Percentiles rank a stretch among this genome's conserved stretches.
Evolutionary conservation across 1,140 invertebrate genomes (phyloP).

Genomic region (Dufourea novaeangliae): DNA sequence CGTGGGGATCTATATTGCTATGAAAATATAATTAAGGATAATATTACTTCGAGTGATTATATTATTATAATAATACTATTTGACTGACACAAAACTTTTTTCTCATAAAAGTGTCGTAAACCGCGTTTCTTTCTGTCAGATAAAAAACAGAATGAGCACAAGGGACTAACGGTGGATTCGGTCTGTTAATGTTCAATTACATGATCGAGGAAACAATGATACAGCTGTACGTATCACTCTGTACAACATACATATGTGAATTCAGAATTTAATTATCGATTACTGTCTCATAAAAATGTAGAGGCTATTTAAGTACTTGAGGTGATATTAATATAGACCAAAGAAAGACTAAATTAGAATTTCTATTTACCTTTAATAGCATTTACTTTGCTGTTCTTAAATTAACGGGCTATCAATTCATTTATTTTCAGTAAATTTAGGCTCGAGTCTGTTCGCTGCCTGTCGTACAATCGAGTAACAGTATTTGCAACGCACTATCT

Average conservation of each 20-base stretch:
- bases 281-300: neutral
- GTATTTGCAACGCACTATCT: no score
- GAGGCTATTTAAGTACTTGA: no score
- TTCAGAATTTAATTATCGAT: neutral
- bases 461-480: no score
- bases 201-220: neutral
- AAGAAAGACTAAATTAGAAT: neutral
- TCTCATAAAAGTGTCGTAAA: neutral
- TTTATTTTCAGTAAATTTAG: neutral
- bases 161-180: conserved; percentile 44
- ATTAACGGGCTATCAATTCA: no score
- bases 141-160: conserved; percentile 5
- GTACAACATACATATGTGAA: neutral
- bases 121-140: neutral
- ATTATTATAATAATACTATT: no score
- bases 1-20: no score
- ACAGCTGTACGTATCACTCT: neutral
- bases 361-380: neutral
- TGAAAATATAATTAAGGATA: no score
- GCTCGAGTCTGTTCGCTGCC: neutral
- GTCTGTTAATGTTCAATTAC: conserved; percentile 35
- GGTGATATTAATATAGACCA: neutral
- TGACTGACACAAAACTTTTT: neutral
- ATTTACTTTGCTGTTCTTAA: no score
- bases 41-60: no score